phyloP scores from a whole-genome alignment of 2,113 vertebrate species.

The Mormyrus iriodes region DNA sequence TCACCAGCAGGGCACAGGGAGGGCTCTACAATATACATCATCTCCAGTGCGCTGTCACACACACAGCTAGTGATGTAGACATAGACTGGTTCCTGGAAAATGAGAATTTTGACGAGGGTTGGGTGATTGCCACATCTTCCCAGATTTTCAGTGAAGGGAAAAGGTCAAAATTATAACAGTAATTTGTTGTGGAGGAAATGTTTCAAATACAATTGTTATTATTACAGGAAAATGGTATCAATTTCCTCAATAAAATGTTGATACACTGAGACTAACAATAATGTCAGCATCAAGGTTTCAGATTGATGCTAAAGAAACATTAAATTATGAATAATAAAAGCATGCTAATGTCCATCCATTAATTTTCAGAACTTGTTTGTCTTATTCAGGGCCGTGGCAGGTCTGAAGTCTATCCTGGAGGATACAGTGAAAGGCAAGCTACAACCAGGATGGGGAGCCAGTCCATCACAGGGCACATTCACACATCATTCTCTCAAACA shows the following conservation, averaged over 20 bases:
- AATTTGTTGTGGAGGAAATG: background rate
- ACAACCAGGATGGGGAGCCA: background rate
- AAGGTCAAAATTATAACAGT: background rate
- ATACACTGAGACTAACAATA: background rate
- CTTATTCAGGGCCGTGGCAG: background rate
- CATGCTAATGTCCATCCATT: background rate
- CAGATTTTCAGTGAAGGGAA: background rate
- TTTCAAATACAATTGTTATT: background rate
- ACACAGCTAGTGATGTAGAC: background rate
- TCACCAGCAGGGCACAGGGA: background rate
- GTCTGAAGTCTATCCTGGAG: background rate
- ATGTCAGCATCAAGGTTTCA: background rate
- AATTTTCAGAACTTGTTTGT: background rate
- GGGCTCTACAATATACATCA: background rate
- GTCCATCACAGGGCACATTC: background rate
- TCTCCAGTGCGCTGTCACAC: background rate
- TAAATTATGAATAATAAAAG: background rate
- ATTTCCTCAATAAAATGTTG: background rate
- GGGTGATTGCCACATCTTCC: background rate
- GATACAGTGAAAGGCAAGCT: background rate
- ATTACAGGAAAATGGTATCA: background rate
- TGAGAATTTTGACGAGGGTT: background rate
- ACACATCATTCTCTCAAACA: background rate
- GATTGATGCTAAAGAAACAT: background rate
- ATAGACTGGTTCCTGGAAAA: background rate